These are phyloP conservation scores for Opisthocomus hoazin DNA, from an alignment of 2,113 vertebrate species.

Conservation along the genomic window DNA sequence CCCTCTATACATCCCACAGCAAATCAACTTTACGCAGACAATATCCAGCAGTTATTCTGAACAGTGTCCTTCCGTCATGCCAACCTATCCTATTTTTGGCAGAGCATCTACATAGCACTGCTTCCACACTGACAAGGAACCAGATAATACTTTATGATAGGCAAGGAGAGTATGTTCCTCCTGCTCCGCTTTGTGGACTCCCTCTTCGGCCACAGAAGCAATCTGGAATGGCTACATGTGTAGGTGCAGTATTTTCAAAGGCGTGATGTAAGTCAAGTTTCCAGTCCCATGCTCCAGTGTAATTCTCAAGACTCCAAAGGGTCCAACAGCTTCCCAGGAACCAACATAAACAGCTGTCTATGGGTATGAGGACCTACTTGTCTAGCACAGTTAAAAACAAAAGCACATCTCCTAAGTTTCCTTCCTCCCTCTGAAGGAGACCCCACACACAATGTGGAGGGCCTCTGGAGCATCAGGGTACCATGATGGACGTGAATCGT, in stretches of 20 bases:
- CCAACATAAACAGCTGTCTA: background rate
- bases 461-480: background rate
- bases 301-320: background rate
- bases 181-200: background rate
- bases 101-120: background rate
- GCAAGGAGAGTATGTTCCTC: background rate
- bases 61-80: background rate
- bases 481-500: fast-evolving
- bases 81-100: background rate
- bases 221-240: fast-evolving
- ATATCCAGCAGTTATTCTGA: background rate
- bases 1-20: background rate
- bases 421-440: background rate
- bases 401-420: background rate
- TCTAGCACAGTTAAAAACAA: background rate
- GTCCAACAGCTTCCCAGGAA: background rate
- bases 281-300: fast-evolving
- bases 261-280: background rate
- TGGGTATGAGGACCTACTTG: background rate
- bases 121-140: background rate
- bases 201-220: background rate
- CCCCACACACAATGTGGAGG: fast-evolving
- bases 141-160: background rate
- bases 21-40: background rate
- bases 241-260: background rate